phyloP scores from a whole-genome alignment of 1,140 invertebrate species.

The Nasonia giraulti region DNA sequence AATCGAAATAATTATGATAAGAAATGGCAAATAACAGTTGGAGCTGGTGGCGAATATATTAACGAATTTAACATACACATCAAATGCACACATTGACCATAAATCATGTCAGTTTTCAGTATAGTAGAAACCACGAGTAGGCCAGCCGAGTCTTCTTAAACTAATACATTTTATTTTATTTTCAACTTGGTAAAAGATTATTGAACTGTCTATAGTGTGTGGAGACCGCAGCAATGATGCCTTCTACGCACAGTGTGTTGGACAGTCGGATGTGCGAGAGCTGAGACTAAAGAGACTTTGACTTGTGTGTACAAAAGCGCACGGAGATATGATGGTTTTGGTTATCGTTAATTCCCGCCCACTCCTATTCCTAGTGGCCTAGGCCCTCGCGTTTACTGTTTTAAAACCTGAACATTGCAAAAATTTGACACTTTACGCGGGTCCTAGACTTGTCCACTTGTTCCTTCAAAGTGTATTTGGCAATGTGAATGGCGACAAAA shows the following conservation, averaged over 20 bases:
- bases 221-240: constrained; percentile 72
- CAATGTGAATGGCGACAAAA: constrained; percentile 12
- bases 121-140: constrained; percentile 73
- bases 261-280: constrained; percentile 41
- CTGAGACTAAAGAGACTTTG: constrained; percentile 58
- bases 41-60: constrained; percentile 57
- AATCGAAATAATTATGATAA: constrained; percentile 29
- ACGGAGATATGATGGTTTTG: constrained; percentile 74
- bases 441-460: constrained; percentile 50
- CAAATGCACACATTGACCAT: constrained; percentile 70
- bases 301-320: constrained; percentile 65
- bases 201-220: constrained; percentile 71
- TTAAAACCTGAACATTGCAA: no score
- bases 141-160: constrained; percentile 69
- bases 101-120: constrained; percentile 72
- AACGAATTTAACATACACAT: constrained; percentile 45
- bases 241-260: constrained; percentile 19
- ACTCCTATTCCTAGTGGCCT: constrained; percentile 57
- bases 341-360: constrained; percentile 67
- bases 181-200: constrained; percentile 71
- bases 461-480: constrained; percentile 50
- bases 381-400: constrained; percentile 58
- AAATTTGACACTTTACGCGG: constrained; percentile 49
- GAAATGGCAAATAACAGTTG: constrained; percentile 59
- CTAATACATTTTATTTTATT: constrained; percentile 57